Percentiles rank a stretch among this genome's conserved stretches.
Conservation (phyloP, 1,140 invertebrate species). For the Octopus sinensis region DNA sequence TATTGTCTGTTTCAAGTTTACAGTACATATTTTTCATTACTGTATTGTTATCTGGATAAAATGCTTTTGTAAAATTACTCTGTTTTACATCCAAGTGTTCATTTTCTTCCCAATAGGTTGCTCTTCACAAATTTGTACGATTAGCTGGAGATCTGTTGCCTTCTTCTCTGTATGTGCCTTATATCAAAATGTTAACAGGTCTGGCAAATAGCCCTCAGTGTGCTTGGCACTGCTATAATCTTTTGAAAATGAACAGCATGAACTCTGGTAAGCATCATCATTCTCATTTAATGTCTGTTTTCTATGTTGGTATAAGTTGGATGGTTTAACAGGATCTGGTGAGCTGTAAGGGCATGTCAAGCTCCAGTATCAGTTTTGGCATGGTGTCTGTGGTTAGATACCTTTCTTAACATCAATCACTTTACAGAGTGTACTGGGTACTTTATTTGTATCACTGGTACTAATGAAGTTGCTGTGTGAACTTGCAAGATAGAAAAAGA, state of each 20-base stretch:
- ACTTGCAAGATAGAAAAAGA: too few species aligned
- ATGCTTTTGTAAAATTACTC: too few species aligned
- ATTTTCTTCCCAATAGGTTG: conserved; percentile 34
- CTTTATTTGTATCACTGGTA: too few species aligned
- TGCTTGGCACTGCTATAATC: conserved; percentile 78
- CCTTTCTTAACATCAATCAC: too few species aligned
- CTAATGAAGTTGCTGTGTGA: too few species aligned
- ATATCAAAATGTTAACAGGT: conserved; percentile 81
- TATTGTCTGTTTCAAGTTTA: too few species aligned
- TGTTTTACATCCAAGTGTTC: background rate
- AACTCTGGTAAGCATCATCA: conserved; percentile 34
- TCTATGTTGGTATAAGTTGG: background rate
- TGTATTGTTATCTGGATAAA: too few species aligned
- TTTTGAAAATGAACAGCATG: conserved; percentile 74
- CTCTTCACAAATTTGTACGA: conserved; percentile 84
- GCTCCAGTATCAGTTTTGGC: background rate
- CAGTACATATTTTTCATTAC: too few species aligned
- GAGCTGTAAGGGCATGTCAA: background rate
- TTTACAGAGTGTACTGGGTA: too few species aligned
- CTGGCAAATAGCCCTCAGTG: conserved; percentile 72
- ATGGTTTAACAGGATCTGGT: background rate
- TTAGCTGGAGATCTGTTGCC: conserved; percentile 82
- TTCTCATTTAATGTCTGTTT: background rate
- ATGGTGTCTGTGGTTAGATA: too few species aligned
- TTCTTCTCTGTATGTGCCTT: conserved; percentile 80